Percentiles rank a stretch among this genome's conserved stretches.
phyloP scores from a whole-genome alignment of 2,797 vertebrate species.

The Sandelia bainsii region DNA sequence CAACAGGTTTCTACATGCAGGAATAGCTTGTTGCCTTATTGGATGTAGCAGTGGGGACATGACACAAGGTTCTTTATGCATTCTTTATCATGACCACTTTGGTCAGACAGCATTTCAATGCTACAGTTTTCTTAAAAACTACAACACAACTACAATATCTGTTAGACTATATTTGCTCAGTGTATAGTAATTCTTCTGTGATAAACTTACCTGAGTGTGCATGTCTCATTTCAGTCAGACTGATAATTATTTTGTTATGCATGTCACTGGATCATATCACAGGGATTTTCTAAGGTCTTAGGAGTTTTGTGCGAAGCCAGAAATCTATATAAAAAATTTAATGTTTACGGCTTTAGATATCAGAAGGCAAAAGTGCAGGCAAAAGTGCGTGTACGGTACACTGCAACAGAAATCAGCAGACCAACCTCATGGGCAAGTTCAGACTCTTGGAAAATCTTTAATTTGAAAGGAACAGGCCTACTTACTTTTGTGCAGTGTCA shows the following conservation, averaged over 20 bases:
- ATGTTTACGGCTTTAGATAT: too few relatives aligned
- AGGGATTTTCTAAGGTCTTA: not conserved
- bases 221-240: not conserved
- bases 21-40: not conserved
- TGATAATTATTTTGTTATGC: not conserved
- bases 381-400: not conserved
- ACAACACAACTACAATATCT: not conserved
- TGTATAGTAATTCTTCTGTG: not conserved
- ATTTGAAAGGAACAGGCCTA: not conserved
- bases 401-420: not conserved
- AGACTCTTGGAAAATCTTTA: not conserved
- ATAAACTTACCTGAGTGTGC: not conserved
- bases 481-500: not conserved
- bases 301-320: not conserved
- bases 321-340: not conserved
- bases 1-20: not conserved
- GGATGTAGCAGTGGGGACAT: not conserved
- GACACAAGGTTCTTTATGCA: not conserved
- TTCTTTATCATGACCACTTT: not conserved
- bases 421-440: not conserved
- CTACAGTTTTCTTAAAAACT: not conserved
- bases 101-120: not conserved
- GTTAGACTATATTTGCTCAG: not conserved
- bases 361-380: not conserved
- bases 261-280: not conserved